phyloP scores from a whole-genome alignment of 2,113 vertebrate genomes.

The Pitta sordida region DNA sequence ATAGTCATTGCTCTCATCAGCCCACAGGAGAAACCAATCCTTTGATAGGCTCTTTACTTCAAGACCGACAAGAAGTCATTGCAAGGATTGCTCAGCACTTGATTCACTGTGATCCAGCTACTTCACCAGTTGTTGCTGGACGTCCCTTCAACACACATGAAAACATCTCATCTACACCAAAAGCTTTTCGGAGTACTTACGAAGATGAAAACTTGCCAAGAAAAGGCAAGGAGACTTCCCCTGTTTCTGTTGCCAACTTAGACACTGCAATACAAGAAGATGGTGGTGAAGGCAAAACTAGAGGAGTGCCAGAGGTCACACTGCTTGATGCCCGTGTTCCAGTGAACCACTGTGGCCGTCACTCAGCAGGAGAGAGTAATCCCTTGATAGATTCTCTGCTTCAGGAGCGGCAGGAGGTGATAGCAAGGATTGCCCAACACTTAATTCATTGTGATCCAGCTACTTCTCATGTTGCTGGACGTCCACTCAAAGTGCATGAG shows the following conservation, averaged over 20 bases:
- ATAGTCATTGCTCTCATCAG: constrained; percentile 74
- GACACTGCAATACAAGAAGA: constrained; percentile 63
- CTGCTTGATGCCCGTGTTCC: constrained; percentile 42
- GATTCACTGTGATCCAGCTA: constrained; percentile 91
- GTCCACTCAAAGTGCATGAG: constrained; percentile 73
- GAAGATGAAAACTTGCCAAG: constrained; percentile 77
- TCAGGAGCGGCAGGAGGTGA: constrained; percentile 93
- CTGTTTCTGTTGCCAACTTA: not conserved
- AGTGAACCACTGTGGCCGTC: constrained; percentile 64
- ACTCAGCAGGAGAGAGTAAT: constrained; percentile 76
- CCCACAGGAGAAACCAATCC: constrained; percentile 83
- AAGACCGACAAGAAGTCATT: constrained; percentile 95
- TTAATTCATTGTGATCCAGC: constrained; percentile 91
- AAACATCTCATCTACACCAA: constrained; percentile 65
- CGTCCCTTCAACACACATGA: constrained; percentile 76
- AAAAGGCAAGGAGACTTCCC: constrained; percentile 82
- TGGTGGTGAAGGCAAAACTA: constrained; percentile 62
- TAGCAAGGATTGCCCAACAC: constrained; percentile 93
- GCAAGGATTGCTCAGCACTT: constrained; percentile 95
- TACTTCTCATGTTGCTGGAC: constrained; percentile 75
- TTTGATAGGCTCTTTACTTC: constrained; percentile 92
- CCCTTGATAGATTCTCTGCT: constrained; percentile 92
- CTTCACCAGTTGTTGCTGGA: constrained; percentile 80
- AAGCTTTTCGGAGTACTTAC: constrained; percentile 74
- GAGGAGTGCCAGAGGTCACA: constrained; percentile 24